These are phyloP conservation scores for Mionectes olivaceus DNA, from an alignment of 2,797 vertebrate species.

Conservation along the genomic window DNA sequence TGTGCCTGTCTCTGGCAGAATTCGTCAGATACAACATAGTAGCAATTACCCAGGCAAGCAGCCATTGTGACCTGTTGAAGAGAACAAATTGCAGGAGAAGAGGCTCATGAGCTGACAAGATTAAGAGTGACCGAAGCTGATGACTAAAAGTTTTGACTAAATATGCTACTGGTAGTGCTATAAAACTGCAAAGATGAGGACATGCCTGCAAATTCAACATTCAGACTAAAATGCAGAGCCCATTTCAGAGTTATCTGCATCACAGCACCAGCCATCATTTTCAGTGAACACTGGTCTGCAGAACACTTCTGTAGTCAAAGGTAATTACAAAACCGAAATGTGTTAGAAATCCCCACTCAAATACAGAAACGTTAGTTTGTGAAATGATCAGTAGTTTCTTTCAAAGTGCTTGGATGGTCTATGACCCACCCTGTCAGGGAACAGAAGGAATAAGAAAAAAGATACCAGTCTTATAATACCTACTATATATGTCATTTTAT, in stretches of 20 bases:
- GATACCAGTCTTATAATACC: not conserved
- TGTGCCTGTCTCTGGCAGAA: not conserved
- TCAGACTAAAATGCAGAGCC: not conserved
- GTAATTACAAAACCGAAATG: not conserved
- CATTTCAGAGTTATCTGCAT: not conserved
- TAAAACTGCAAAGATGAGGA: not conserved
- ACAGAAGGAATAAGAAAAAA: not conserved
- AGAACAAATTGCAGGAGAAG: not conserved
- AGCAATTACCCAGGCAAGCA: not conserved
- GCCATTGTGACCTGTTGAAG: not conserved
- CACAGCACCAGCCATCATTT: not conserved
- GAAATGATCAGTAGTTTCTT: not conserved
- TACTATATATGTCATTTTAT: fast-evolving
- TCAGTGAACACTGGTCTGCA: not conserved
- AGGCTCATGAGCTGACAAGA: not conserved
- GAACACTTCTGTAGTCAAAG: not conserved
- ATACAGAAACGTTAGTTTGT: not conserved
- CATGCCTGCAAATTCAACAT: not conserved
- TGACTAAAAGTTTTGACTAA: not conserved
- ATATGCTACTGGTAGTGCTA: not conserved
- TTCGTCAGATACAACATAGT: not conserved
- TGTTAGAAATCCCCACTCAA: not conserved
- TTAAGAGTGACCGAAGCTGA: not conserved
- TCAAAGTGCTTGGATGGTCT: not conserved
- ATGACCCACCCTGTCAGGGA: not conserved